These are phyloP conservation scores for Cryptus armator DNA, from an alignment of 2,888 invertebrate genomes.

Conservation along the genomic window DNA sequence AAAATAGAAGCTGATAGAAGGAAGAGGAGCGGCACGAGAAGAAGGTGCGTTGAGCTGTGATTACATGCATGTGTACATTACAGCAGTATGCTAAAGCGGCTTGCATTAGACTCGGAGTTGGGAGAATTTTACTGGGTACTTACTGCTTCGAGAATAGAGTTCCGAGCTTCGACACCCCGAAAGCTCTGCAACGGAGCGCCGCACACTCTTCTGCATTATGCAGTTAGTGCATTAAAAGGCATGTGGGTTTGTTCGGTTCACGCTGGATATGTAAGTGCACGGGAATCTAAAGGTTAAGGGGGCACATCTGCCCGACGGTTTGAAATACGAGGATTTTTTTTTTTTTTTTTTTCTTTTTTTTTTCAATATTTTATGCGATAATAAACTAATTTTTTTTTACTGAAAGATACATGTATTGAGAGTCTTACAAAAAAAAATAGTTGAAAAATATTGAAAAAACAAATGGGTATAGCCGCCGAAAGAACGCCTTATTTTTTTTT, in stretches of 20 bases:
- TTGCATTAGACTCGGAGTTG: slow-evolving; percentile 20
- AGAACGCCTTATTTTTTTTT: too few species aligned
- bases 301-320: slow-evolving; percentile 11
- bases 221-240: slow-evolving; percentile 63
- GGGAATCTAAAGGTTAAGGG: slow-evolving; percentile 12
- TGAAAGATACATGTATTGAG: too few species aligned
- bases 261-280: slow-evolving; percentile 26
- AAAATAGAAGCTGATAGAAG: slow-evolving; percentile 22
- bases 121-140: background rate
- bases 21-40: slow-evolving; percentile 18
- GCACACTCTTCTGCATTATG: slow-evolving; percentile 74
- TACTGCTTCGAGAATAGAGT: background rate
- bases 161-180: slow-evolving; percentile 65
- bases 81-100: background rate
- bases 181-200: slow-evolving; percentile 70
- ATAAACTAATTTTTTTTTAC: background rate
- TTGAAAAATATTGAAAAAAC: background rate
- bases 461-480: too few species aligned
- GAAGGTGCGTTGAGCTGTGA: background rate
- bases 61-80: slow-evolving; percentile 19
- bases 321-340: background rate
- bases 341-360: background rate
- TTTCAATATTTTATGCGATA: background rate
- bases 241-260: slow-evolving; percentile 24
- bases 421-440: background rate